Base-by-base conservation (phyloP, 2,888 invertebrate genomes). In the Scaptomyza polygonia region DNA sequence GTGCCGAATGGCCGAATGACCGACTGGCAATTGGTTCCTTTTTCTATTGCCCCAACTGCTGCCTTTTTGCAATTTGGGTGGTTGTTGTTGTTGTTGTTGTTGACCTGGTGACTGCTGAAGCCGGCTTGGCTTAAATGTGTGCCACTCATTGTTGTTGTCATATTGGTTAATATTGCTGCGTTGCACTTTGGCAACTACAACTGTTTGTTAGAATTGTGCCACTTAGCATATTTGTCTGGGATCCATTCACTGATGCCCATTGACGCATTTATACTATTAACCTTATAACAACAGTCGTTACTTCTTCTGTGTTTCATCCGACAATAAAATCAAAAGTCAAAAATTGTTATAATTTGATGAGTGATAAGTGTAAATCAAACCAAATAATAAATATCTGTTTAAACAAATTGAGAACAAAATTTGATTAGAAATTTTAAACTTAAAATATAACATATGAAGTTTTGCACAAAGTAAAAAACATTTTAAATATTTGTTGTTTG, bases 121-220 rank as follows among this genome's bases (percentile, higher is more conserved):
- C 44, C 48, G 30, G 40, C 61, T 58, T 14, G 53, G 36, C 36
- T 3, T 8, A 5, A 64, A 68, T 68, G 72, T 76, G 71, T 63
- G 66, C 57, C 74, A 76, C 59, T 67, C 65, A 66, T 67, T 72
- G 63, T 76, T 84, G 71, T 82, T 84, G 71, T 85, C 79, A 83
- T 79, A 81, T 70, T 78, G 39, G 57, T 43, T 65, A 56, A 64
- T 34, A 55, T 63, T 77, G 43, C 42, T 70, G 70, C 70, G 67
- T 72, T 66, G 52, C 39, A 34, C 8, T 48, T 61, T 44, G 55
- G 7, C n/a, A 11, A 63, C 63, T 56, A 56, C 8, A 54, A 56
- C 69, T 61, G 67, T 75, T 72, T 61, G 14, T 36, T 36, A 14
- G 7, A 36, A 14, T 62, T 74, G 79, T 64, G 49, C 68, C 47